phyloP scores from a whole-genome alignment of 1,140 invertebrate species.

The Aphis craccivora region DNA sequence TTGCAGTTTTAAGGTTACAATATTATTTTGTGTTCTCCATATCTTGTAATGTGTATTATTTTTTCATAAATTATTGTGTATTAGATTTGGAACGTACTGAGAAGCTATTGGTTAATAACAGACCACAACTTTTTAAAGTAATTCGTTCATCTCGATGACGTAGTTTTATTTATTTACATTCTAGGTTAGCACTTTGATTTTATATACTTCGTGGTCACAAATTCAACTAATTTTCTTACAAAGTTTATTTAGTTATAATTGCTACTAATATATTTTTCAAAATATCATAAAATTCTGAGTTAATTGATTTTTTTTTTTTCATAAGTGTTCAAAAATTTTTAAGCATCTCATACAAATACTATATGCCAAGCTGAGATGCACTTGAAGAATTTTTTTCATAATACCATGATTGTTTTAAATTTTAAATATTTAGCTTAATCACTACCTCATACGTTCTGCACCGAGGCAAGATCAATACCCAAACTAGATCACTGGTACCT shows the following conservation, averaged over 20 bases:
- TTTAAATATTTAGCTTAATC: not conserved
- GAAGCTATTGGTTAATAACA: not conserved
- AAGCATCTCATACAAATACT: not conserved
- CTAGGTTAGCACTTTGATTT: not conserved
- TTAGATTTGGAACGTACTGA: not conserved
- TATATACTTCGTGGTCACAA: not conserved
- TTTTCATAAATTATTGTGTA: not conserved
- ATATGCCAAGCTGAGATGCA: not conserved
- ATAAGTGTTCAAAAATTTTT: not conserved
- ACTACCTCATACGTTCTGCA: not conserved
- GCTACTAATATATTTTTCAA: not conserved
- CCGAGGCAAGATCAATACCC: not conserved
- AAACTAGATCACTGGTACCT: not conserved
- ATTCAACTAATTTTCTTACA: not conserved
- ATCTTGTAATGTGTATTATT: not conserved
- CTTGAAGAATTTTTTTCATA: not conserved
- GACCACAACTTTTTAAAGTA: not conserved
- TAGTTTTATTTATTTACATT: too few species aligned
- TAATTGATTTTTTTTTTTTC: not conserved
- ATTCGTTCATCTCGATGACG: not conserved
- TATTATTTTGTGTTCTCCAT: not conserved
- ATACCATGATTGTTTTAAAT: not conserved
- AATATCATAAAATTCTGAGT: not conserved
- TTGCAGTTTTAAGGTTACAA: not conserved
- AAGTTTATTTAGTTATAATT: not conserved